Evolutionary conservation across 2,797 vertebrate species (phyloP).

Genomic region (Ctenopoma kingsleyae): DNA sequence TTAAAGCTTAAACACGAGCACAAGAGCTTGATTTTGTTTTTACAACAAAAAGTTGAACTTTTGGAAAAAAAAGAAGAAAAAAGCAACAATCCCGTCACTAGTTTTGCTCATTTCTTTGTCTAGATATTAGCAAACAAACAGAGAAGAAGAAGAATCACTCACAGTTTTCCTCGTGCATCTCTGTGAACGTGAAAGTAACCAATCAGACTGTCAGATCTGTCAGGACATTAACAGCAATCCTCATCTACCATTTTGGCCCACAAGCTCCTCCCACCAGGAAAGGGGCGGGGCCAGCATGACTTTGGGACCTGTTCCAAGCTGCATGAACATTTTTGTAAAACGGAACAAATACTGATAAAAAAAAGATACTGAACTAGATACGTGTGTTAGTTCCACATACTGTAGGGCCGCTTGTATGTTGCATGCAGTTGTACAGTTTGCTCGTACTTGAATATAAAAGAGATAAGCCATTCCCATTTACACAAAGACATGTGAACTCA

Average conservation of each 20-base stretch:
- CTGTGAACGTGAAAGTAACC: slow-evolving; percentile 86
- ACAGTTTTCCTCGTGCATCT: slow-evolving; percentile 85
- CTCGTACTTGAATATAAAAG: slow-evolving; percentile 95
- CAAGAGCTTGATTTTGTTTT: slow-evolving; percentile 93
- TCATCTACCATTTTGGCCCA: slow-evolving; percentile 85
- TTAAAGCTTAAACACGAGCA: slow-evolving; percentile 92
- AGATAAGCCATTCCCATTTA: slow-evolving; percentile 95
- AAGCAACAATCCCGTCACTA: slow-evolving; percentile 81
- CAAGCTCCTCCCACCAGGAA: slow-evolving; percentile 84
- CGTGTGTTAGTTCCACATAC: slow-evolving; percentile 95
- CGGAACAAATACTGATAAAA: slow-evolving; percentile 75
- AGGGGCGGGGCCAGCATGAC: slow-evolving; percentile 91
- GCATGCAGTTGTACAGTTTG: slow-evolving; percentile 99
- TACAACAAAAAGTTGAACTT: slow-evolving; percentile 89
- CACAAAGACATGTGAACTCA: slow-evolving; percentile 89
- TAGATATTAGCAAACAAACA: slow-evolving; percentile 59
- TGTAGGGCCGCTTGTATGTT: slow-evolving; percentile 98
- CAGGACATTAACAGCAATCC: slow-evolving; percentile 82
- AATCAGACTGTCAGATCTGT: slow-evolving; percentile 80
- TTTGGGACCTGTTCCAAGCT: slow-evolving; percentile 92
- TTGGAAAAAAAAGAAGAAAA: slow-evolving; percentile 81
- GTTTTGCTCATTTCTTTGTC: slow-evolving; percentile 84
- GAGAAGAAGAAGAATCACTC: slow-evolving; percentile 47
- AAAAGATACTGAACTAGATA: slow-evolving; percentile 90
- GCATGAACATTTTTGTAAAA: slow-evolving; percentile 93